Base-by-base conservation (phyloP, 2,797 vertebrate genomes). In the Clarias pachynema region DNA sequence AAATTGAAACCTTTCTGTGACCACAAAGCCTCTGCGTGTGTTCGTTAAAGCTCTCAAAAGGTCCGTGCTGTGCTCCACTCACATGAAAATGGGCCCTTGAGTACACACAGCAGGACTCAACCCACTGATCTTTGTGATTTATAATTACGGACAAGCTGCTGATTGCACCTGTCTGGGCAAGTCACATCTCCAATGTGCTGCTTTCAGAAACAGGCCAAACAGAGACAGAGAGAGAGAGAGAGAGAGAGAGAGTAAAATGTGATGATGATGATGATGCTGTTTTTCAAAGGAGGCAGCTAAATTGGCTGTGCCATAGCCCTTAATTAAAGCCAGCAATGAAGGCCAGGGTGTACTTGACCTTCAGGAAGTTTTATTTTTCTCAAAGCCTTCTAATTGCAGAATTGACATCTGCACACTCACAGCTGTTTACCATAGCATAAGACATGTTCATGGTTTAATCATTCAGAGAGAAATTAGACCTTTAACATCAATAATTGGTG, bases 281-380 rank as follows among this genome's bases (percentile, higher is more conserved):
- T 81, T 59, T 89, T 89, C 89, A 83, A 81, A 89, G 72, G 6
- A 77, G 79, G 81, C 53, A 49, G 80, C 62, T 26, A n/a, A 86
- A 90, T 90, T 84, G 86, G 89, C 92, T 86, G 62, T 79, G 18
- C 56, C 66, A 62, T 78, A 87, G 81, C 59, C 88, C 68, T 84
- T 89, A 85, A 90, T 91, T 91, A 84, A 91, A 91, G 86, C 88
- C 78, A 72, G 75, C 69, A 91, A 90, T 87, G 74, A 84, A 83
- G 84, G 85, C 22, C 72, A 4, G 44, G 24, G 24, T 86, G 65
- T 24, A 84, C 69, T 62, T 89, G 88, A 75, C 78, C 15, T 77
- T 86, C 69, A 84, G 82, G 5, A 72, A 85, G 72, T 75, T 65
- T 79, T 29, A 15, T 75, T 75, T 86, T 68, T 82, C 79, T 85